phyloP scores from a whole-genome alignment of 2,113 vertebrate species.

The Pseudorasbora parva region DNA sequence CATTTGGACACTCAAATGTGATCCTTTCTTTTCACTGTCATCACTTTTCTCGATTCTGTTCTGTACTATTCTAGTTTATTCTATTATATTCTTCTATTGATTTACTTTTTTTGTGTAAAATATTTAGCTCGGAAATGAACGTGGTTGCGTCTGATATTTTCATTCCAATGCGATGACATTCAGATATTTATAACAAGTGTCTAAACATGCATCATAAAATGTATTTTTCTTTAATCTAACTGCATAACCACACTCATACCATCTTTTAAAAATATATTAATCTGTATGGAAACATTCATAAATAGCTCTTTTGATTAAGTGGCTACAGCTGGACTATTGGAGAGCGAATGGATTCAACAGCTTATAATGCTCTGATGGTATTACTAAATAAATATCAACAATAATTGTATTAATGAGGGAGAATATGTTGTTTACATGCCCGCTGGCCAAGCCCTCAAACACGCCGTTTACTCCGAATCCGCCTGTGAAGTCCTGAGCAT shows the following conservation, averaged over 20 bases:
- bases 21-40: not conserved
- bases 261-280: not conserved
- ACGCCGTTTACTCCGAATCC: not conserved
- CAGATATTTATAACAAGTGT: not conserved
- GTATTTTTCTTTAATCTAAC: not conserved
- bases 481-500: not conserved
- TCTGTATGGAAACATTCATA: not conserved
- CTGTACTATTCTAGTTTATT: too few relatives aligned
- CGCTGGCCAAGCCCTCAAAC: not conserved
- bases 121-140: not conserved
- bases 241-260: not conserved
- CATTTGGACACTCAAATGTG: not conserved
- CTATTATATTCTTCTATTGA: too few relatives aligned
- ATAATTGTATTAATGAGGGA: not conserved
- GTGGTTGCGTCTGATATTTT: too few relatives aligned
- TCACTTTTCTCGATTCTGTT: not conserved
- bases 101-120: too few relatives aligned
- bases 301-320: not conserved
- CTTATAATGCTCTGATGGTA: not conserved
- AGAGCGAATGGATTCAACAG: not conserved
- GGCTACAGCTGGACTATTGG: not conserved
- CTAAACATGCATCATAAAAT: not conserved
- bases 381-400: not conserved
- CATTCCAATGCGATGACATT: not conserved
- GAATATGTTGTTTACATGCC: not conserved